These are phyloP conservation scores for Osedax fenrisi DNA, from an alignment of 2,888 invertebrate species.

Conservation along the genomic window DNA sequence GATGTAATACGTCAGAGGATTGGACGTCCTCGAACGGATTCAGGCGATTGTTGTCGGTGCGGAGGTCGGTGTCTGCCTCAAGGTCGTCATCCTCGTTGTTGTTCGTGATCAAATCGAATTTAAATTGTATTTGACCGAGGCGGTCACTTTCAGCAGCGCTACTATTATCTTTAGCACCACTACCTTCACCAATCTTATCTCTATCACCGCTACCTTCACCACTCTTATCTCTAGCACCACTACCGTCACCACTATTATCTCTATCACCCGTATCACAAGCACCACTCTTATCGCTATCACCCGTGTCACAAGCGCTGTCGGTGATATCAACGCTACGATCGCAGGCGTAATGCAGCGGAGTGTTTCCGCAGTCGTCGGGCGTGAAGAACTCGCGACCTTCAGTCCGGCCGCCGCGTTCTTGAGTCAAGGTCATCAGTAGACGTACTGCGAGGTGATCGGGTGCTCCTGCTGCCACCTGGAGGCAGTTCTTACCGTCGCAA, in stretches of 20 bases:
- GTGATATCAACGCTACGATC: conserved; percentile 30
- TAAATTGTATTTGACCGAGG: not conserved
- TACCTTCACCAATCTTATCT: not conserved
- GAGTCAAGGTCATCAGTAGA: too few relatives aligned
- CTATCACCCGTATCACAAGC: not conserved
- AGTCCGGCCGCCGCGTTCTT: not conserved
- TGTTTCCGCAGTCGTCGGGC: conserved; percentile 28
- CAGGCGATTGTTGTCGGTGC: not conserved
- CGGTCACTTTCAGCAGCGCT: not conserved
- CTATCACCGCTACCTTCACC: not conserved
- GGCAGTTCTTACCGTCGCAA: too few relatives aligned
- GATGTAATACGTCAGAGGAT: too few relatives aligned
- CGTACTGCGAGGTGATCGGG: too few relatives aligned
- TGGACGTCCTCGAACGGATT: not conserved
- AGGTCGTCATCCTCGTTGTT: not conserved
- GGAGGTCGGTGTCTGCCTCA: not conserved
- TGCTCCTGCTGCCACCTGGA: too few relatives aligned
- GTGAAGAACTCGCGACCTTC: too few relatives aligned
- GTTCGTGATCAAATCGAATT: not conserved
- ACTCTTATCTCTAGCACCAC: not conserved
- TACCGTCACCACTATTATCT: not conserved
- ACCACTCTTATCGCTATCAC: not conserved
- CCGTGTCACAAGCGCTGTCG: conserved; percentile 28
- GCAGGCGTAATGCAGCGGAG: conserved; percentile 37
- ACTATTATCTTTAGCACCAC: too few relatives aligned